These are phyloP conservation scores for Chloropsis hardwickii DNA, from an alignment of 2,113 vertebrate species.

Conservation along the genomic window DNA sequence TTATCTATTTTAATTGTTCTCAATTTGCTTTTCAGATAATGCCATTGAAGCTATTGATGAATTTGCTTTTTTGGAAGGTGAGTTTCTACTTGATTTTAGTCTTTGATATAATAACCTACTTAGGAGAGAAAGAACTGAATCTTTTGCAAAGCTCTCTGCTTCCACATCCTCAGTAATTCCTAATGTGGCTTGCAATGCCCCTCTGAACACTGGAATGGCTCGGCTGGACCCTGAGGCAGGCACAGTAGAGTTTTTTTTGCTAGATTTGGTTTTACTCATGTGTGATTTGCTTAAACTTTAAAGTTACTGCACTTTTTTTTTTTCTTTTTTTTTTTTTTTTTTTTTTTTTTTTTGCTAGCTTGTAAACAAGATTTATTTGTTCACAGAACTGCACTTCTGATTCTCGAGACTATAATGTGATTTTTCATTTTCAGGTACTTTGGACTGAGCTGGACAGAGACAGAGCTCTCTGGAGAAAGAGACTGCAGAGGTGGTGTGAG, in stretches of 20 bases:
- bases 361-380: not conserved
- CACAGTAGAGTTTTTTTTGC: not conserved
- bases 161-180: not conserved
- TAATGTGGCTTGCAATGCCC: not conserved
- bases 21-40: conserved; percentile 79
- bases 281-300: not conserved
- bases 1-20: not conserved
- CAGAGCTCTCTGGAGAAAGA: not conserved
- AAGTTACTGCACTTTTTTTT: not conserved
- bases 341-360: not conserved
- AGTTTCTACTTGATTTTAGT: not conserved
- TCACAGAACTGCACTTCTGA: not conserved
- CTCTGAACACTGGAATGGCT: not conserved
- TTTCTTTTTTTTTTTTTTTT: not conserved
- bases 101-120: not conserved
- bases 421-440: conserved; percentile 54
- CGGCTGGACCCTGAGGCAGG: accelerated
- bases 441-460: conserved; percentile 66
- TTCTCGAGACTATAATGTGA: not conserved
- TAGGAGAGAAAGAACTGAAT: not conserved
- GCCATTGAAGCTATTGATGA: conserved; percentile 94
- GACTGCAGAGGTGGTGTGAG: not conserved
- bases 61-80: conserved; percentile 96
- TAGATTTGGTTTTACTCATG: not conserved
- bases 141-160: not conserved